Percentiles rank a stretch among this genome's conserved stretches.
phyloP scores from a whole-genome alignment of 2,113 vertebrate species.

The Nerophis ophidion region DNA sequence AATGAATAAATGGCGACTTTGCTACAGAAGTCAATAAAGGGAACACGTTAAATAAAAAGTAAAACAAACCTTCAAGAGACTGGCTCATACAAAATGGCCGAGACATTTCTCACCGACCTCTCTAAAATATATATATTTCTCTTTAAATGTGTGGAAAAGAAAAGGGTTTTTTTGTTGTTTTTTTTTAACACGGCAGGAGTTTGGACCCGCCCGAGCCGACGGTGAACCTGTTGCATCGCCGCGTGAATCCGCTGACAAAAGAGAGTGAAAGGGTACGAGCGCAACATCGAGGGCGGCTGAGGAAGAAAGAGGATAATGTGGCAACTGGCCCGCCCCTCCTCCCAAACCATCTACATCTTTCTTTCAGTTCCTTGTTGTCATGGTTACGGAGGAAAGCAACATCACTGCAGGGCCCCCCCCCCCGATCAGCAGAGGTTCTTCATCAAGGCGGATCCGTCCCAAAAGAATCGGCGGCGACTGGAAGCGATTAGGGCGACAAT shows the following conservation, averaged over 20 bases:
- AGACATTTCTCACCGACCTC: constrained; percentile 28
- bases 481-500: constrained; percentile 41
- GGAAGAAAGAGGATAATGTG: constrained; percentile 44
- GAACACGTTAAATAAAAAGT: constrained; percentile 56
- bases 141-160: background rate
- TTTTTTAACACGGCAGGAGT: background rate
- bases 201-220: too few relatives aligned
- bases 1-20: constrained; percentile 43
- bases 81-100: constrained; percentile 38
- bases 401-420: constrained; percentile 53
- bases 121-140: constrained; percentile 3
- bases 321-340: constrained; percentile 45
- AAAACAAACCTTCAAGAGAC: constrained; percentile 19
- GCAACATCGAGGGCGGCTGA: constrained; percentile 49
- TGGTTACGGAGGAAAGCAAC: constrained; percentile 68
- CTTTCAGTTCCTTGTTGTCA: constrained; percentile 67
- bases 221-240: constrained; percentile 29
- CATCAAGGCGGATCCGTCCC: constrained; percentile 45
- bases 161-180: background rate
- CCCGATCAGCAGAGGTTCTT: constrained; percentile 49
- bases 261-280: constrained; percentile 31
- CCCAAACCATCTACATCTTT: constrained; percentile 55
- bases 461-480: constrained; percentile 25
- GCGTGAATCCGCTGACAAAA: background rate
- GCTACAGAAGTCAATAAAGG: constrained; percentile 37